Evolutionary conservation across 2,888 invertebrate species (phyloP), one percentile per base, ranked within the genome.

Genomic region (Carterocephalus palaemon): DNA sequence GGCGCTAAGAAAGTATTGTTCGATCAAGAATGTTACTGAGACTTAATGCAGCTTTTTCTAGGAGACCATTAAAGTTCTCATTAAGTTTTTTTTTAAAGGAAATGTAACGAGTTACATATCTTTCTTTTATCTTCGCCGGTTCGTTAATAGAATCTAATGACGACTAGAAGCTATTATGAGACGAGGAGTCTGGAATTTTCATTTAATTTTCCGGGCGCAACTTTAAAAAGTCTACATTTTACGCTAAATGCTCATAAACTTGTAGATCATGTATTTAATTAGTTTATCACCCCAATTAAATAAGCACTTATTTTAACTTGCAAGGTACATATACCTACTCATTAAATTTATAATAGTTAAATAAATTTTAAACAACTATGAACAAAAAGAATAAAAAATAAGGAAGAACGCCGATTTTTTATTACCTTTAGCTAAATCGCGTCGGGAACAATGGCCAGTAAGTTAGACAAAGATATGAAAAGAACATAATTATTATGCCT

Each of bases 21-120:
- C 43, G 23, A 36, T 36, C 42, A 42, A 42, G 43, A 43, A 43
- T 36, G 43, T 22, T 16, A 29, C 22, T 23, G 24, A 36, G 23
- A 36, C 36, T 33, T 36, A 36, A 43, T 23, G 43, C 43, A 36
- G 36, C 36, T 43, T 36, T 36, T 43, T 43, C 43, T 36, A 31
- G 10, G 43, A 22, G 15, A 16, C 36, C 43, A 43, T 43, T 43
- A 43, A 36, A 43, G 43, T 36, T 43, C 43, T 43, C 43, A 43
- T 36, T 36, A 43, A 29, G 43, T 36, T 43, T 36, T 36, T n/a
- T 43, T 29, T n/a, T 28, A 43, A 34, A 13, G 36, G 22, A 43
- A 43, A 43, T 36, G 28, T 16, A 36, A 29, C 36, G 28, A 33
- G 33, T 36, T 28, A 43, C 43, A 43, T 36, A 36, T 29, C 34